phyloP scores from a whole-genome alignment of 2,113 vertebrate species.

The Ranitomeya imitator region DNA sequence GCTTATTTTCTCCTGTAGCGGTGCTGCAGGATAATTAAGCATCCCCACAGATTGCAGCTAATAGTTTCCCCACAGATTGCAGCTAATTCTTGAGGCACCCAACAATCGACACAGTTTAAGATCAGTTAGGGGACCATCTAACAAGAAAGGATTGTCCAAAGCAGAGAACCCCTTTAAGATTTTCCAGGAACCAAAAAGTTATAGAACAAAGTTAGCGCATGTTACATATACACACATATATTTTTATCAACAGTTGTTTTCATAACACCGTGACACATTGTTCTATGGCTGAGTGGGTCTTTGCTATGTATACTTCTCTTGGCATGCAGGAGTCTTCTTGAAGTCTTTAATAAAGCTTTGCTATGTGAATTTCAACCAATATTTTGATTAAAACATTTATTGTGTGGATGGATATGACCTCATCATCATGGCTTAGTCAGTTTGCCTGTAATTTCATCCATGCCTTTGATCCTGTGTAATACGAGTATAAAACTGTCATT shows the following conservation, averaged over 20 bases:
- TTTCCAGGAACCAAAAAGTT: not conserved
- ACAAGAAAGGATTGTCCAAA: no score
- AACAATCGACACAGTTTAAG: no score
- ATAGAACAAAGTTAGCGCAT: not conserved
- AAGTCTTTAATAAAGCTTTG: conserved; percentile 48
- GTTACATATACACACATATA: not conserved
- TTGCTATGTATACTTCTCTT: not conserved
- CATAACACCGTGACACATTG: not conserved
- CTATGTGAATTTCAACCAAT: conserved; percentile 13
- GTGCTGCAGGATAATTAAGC: no score
- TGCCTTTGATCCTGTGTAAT: not conserved
- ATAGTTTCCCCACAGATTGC: no score
- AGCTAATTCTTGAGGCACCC: no score
- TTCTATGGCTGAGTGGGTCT: not conserved
- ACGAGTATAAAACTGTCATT: not conserved
- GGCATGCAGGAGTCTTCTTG: not conserved
- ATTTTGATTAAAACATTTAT: not conserved
- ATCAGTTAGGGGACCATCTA: no score
- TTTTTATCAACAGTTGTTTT: not conserved
- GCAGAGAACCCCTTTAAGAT: not conserved
- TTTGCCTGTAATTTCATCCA: not conserved
- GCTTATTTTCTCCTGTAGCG: no score
- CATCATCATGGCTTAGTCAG: not conserved
- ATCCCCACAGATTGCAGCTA: no score
- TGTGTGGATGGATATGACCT: not conserved